These are phyloP conservation scores for Neomorphus geoffroyi DNA, from an alignment of 2,797 vertebrate species.

Conservation along the genomic window DNA sequence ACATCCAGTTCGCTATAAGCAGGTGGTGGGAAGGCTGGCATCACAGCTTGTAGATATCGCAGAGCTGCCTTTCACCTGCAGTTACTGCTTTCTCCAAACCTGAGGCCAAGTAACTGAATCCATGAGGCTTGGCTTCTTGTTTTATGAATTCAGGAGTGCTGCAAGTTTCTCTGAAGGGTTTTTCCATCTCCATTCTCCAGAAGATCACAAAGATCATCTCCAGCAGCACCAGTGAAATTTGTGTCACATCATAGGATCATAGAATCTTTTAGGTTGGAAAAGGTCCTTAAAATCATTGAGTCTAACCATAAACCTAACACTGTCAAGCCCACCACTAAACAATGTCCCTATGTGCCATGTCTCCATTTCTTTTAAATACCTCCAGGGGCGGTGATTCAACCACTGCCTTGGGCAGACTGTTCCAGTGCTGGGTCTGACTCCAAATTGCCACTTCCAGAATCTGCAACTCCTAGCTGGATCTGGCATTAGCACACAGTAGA, in stretches of 20 bases:
- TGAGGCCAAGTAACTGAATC: background rate
- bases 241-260: background rate
- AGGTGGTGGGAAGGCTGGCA: background rate
- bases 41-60: background rate
- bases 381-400: too few species aligned
- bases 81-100: background rate
- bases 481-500: fast-evolving
- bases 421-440: background rate
- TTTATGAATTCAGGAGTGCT: background rate
- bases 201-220: background rate
- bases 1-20: background rate
- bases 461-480: background rate
- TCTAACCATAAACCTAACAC: too few species aligned
- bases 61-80: background rate
- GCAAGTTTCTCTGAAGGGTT: background rate
- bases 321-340: too few species aligned
- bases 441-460: background rate
- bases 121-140: background rate
- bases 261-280: too few species aligned
- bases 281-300: too few species aligned
- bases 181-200: background rate
- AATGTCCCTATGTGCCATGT: too few species aligned
- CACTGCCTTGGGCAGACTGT: background rate
- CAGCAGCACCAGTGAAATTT: background rate
- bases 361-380: too few species aligned